phyloP scores from a whole-genome alignment of 2,113 vertebrate genomes.

The Lasiurus borealis region DNA sequence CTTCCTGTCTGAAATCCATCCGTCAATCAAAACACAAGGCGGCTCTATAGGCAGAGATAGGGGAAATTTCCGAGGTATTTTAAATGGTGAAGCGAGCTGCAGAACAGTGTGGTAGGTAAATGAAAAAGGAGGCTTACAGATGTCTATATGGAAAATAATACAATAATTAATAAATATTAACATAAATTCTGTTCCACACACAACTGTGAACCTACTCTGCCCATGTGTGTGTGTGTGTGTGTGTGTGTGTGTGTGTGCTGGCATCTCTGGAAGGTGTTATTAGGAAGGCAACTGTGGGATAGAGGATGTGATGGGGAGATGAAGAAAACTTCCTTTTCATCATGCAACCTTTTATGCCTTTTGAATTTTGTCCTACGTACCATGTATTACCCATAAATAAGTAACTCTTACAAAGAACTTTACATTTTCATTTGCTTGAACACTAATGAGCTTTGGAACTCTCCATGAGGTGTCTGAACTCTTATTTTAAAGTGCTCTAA shows the following conservation, averaged over 20 bases:
- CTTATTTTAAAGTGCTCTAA: not conserved
- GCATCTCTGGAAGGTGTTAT: not conserved
- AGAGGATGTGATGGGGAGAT: not conserved
- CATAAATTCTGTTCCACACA: too few species aligned
- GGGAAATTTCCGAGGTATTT: not conserved
- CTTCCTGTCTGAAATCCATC: too few species aligned
- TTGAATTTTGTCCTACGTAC: not conserved
- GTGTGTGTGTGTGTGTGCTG: not conserved
- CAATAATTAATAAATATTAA: too few species aligned
- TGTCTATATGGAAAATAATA: too few species aligned
- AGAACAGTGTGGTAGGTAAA: not conserved
- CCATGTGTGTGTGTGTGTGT: too few species aligned
- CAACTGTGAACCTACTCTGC: too few species aligned
- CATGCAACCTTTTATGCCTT: not conserved
- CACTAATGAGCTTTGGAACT: not conserved
- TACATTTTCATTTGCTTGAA: slow-evolving; percentile 24
- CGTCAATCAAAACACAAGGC: not conserved
- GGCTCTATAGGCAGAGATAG: not conserved
- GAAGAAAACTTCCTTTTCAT: not conserved
- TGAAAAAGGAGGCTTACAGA: too few species aligned
- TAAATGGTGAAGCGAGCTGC: not conserved
- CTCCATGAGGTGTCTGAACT: not conserved
- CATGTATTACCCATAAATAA: not conserved
- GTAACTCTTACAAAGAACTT: not conserved
- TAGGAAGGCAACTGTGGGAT: not conserved